Evolutionary conservation across 2,113 vertebrate genomes (phyloP).

Genomic region (Lonchura striata): DNA sequence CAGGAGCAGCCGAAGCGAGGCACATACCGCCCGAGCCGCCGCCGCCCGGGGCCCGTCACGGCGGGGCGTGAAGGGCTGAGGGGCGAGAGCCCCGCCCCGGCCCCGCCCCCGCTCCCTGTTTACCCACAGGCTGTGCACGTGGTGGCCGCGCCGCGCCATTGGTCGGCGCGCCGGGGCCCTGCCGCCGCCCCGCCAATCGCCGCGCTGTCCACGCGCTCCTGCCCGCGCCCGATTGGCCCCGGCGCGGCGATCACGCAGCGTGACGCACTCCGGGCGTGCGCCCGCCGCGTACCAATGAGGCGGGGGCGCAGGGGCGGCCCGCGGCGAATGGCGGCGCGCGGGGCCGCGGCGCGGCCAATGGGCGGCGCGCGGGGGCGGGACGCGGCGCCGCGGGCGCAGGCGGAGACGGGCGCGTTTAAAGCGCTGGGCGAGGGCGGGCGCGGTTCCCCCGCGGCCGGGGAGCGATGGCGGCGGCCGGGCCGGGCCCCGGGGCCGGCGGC

Average conservation of each 20-base stretch:
- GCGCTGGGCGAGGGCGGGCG: too few species aligned
- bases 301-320: neutral
- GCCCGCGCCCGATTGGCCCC: slow-evolving; percentile 3
- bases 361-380: too few species aligned
- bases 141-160: slow-evolving; percentile 47
- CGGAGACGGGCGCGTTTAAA: too few species aligned
- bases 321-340: too few species aligned
- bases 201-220: slow-evolving; percentile 56
- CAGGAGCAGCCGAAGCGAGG: rapidly evolving
- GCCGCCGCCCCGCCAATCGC: slow-evolving; percentile 39
- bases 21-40: rapidly evolving
- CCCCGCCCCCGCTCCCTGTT: slow-evolving; percentile 21
- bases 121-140: slow-evolving; percentile 74
- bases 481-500: neutral
- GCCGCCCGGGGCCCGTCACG: rapidly evolving
- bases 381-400: too few species aligned
- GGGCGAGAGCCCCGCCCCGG: neutral
- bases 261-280: neutral
- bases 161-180: neutral
- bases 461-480: neutral
- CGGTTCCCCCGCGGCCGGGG: too few species aligned
- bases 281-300: neutral
- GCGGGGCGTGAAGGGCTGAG: rapidly evolving
- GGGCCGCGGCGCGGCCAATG: too few species aligned
- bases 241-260: neutral